Percentiles rank a stretch among this genome's conserved stretches.
phyloP scores from a whole-genome alignment of 2,113 vertebrate species.

The Catharus minimus region DNA sequence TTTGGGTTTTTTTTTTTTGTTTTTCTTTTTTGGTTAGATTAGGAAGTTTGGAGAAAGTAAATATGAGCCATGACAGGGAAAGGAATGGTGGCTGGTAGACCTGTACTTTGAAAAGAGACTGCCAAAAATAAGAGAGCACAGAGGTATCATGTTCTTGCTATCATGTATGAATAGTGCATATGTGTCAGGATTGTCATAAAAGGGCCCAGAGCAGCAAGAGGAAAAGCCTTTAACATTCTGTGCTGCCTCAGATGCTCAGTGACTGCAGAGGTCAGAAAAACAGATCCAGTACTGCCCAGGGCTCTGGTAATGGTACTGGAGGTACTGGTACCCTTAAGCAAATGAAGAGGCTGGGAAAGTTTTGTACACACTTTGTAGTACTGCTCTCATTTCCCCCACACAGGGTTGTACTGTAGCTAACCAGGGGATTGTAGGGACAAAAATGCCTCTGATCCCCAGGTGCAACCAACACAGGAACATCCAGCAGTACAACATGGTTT shows the following conservation, averaged over 20 bases:
- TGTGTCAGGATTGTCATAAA: not conserved
- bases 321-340: not conserved
- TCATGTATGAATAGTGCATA: accelerated
- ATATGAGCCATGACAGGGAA: not conserved
- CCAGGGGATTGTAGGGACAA: not conserved
- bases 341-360: not conserved
- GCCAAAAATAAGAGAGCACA: not conserved
- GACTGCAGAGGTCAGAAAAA: not conserved
- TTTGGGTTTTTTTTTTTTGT: not conserved
- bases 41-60: not conserved
- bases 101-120: not conserved
- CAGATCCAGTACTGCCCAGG: not conserved
- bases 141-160: not conserved
- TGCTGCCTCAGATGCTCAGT: not conserved
- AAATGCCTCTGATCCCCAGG: not conserved
- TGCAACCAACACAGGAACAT: not conserved
- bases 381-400: not conserved
- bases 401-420: not conserved
- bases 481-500: not conserved
- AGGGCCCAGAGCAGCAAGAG: not conserved
- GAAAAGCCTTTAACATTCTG: not conserved
- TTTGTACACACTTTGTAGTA: not conserved
- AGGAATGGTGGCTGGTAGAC: not conserved
- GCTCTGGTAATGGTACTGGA: not conserved
- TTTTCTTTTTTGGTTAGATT: not conserved